phyloP scores from a whole-genome alignment of 2,113 vertebrate genomes.

The Emydura subglobosa region DNA sequence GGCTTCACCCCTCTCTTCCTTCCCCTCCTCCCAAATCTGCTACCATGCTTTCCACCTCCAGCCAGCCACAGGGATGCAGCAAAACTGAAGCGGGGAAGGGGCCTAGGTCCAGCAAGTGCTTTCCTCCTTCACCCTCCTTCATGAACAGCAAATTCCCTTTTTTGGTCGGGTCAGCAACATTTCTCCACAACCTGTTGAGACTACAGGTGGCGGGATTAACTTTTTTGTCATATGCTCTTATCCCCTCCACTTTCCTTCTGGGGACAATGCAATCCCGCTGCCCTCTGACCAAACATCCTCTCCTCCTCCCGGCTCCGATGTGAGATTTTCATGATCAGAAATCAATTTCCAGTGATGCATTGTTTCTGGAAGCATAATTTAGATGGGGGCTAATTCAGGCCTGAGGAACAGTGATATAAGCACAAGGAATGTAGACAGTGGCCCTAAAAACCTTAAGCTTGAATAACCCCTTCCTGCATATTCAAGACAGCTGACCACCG shows the following conservation, averaged over 20 bases:
- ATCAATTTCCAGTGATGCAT: neutral
- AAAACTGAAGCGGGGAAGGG: too few relatives aligned
- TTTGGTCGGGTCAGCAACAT: neutral
- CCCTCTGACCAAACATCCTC: neutral
- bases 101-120: neutral
- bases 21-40: too few relatives aligned
- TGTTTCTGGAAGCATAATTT: neutral
- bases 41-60: too few relatives aligned
- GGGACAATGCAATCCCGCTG: neutral
- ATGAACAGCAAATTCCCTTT: neutral
- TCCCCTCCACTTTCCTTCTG: neutral
- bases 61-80: neutral
- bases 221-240: neutral
- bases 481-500: neutral
- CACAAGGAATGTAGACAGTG: neutral
- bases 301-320: neutral
- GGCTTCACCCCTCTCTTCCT: neutral
- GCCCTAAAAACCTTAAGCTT: rapidly evolving
- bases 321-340: neutral
- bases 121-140: neutral
- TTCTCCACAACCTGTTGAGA: neutral
- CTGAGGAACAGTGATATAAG: neutral
- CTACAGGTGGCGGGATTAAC: neutral
- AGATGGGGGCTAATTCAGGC: neutral
- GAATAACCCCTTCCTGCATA: neutral